phyloP scores from a whole-genome alignment of 2,113 vertebrate genomes.

The Motacilla alba region DNA sequence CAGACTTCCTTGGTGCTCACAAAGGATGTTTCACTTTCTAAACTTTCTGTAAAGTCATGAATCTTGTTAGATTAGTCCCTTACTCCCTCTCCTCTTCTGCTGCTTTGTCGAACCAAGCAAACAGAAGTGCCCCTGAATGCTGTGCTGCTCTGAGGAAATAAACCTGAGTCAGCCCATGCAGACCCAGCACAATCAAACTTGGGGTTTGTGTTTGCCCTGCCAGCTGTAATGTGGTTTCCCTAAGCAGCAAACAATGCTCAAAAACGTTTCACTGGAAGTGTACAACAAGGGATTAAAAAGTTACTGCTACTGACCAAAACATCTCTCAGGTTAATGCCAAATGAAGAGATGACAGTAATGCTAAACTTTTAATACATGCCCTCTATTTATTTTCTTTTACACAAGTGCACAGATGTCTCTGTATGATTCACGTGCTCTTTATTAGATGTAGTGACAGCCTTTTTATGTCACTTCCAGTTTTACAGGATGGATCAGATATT shows the following conservation, averaged over 20 bases:
- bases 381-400: background rate
- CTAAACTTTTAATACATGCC: background rate
- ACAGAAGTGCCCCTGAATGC: background rate
- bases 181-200: background rate
- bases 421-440: background rate
- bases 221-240: background rate
- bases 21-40: background rate
- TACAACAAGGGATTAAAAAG: background rate
- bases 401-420: background rate
- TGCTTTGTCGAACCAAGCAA: background rate
- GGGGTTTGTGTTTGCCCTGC: background rate
- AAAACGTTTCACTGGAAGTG: background rate
- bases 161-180: background rate
- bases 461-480: background rate
- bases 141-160: background rate
- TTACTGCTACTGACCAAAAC: background rate
- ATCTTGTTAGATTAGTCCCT: background rate
- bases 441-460: background rate
- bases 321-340: background rate
- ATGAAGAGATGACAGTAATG: background rate
- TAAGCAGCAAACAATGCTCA: background rate
- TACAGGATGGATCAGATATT: background rate
- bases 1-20: background rate
- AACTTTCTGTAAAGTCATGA: background rate
- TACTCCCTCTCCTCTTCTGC: background rate